phyloP scores from a whole-genome alignment of 2,113 vertebrate species.

The Laticauda colubrina region DNA sequence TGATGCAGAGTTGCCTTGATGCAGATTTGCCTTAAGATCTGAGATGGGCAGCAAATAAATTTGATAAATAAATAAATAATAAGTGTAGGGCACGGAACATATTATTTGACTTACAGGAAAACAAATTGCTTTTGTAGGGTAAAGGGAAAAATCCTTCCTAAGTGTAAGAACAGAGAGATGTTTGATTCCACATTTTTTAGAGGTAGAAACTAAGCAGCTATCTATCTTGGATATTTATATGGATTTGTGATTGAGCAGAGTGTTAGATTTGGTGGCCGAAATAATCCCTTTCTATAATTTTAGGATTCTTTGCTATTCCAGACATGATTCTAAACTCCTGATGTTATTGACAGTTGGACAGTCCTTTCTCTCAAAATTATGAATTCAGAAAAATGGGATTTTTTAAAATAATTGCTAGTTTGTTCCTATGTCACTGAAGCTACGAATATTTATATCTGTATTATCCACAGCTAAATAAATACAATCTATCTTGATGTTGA shows the following conservation, averaged over 20 bases:
- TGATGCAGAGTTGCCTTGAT: not conserved
- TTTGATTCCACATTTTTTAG: not conserved
- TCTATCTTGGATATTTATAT: not conserved
- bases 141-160: not conserved
- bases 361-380: not conserved
- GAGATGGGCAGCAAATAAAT: not conserved
- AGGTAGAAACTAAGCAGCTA: not conserved
- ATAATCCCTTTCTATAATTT: not conserved
- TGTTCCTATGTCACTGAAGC: not conserved
- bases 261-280: not conserved
- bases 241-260: not conserved
- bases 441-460: constrained; percentile 5
- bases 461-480: not conserved
- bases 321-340: not conserved
- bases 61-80: not conserved
- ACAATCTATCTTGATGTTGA: not conserved
- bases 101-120: not conserved
- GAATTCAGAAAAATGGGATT: not conserved
- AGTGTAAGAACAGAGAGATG: not conserved
- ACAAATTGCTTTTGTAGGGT: not conserved
- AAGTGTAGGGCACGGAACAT: not conserved
- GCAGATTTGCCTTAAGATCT: not conserved
- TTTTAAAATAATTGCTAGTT: not conserved
- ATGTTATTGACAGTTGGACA: not conserved
- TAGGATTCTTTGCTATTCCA: not conserved